A percentile compares a stretch with the other conserved stretches of the same genome.
Evolutionary conservation across 23 tunicate genomes (phyloP).

Genomic region (Diplosoma virens): DNA sequence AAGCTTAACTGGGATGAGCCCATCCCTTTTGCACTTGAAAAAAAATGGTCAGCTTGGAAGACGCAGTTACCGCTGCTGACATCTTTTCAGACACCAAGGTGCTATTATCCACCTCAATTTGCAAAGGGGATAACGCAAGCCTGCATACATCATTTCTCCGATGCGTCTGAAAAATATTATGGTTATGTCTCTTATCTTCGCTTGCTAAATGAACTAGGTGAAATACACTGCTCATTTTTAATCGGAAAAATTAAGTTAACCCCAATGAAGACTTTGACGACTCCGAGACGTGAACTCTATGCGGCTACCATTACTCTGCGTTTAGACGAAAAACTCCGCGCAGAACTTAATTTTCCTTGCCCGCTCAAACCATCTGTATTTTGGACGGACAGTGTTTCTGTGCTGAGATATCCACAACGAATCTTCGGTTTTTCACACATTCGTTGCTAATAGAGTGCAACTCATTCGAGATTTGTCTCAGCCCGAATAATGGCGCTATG

Average conservation of each 20-base stretch:
- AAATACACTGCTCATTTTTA: slow-evolving; percentile 33
- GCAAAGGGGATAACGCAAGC: slow-evolving; percentile 5
- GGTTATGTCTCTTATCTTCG: slow-evolving; percentile 48
- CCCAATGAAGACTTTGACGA: slow-evolving; percentile 39
- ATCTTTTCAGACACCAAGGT: slow-evolving; percentile 27
- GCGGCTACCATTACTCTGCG: slow-evolving; percentile 42
- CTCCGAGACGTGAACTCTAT: slow-evolving; percentile 43
- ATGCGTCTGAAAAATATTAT: slow-evolving; percentile 55
- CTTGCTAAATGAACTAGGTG: slow-evolving; percentile 1
- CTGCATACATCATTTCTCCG: slow-evolving; percentile 41
- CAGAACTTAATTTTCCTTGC: slow-evolving; percentile 23
- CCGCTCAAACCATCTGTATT: slow-evolving; percentile 3
- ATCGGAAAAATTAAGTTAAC: slow-evolving; percentile 38
- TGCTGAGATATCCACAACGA: slow-evolving; percentile 33
- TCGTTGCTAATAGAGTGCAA: slow-evolving; percentile 60
- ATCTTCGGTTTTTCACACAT: slow-evolving; percentile 31
- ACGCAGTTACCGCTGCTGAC: not conserved
- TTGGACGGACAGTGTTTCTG: slow-evolving; percentile 64
- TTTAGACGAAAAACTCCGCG: not conserved
- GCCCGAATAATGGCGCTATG: slow-evolving; percentile 39
- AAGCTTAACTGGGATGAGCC: slow-evolving; percentile 39
- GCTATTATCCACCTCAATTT: slow-evolving; percentile 35
- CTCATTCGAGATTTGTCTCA: slow-evolving; percentile 20
- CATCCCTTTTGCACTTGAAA: not conserved
- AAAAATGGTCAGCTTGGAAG: slow-evolving; percentile 1